A percentile compares a stretch with the other conserved stretches of the same genome.
Evolutionary conservation across 2,888 invertebrate species (phyloP).

Genomic region (Athetis lepigone): DNA sequence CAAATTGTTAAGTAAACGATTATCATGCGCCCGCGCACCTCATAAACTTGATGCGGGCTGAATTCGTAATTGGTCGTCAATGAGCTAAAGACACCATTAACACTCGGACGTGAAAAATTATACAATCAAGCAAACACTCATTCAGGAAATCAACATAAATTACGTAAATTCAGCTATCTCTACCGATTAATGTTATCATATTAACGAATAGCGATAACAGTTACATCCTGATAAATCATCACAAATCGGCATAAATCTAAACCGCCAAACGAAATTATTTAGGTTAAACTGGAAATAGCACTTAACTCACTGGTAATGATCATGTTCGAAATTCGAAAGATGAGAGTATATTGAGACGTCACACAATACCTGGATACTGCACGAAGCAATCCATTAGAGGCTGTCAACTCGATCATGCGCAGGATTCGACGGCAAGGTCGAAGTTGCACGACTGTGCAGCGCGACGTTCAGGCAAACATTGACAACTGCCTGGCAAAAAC

Average conservation of each 20-base stretch:
- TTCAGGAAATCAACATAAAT: slow-evolving; percentile 24
- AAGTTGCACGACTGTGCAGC: slow-evolving; percentile 77
- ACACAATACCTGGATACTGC: slow-evolving; percentile 78
- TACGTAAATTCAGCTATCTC: slow-evolving; percentile 17
- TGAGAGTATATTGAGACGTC: slow-evolving; percentile 39
- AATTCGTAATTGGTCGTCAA: slow-evolving; percentile 50
- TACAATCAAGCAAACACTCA: slow-evolving; percentile 13
- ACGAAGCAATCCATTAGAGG: slow-evolving; percentile 82
- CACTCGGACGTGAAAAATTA: slow-evolving; percentile 35
- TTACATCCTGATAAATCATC: slow-evolving; percentile 21
- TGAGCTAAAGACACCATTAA: slow-evolving; percentile 51
- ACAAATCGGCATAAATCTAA: slow-evolving; percentile 21
- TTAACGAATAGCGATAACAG: slow-evolving; percentile 45
- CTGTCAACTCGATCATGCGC: slow-evolving; percentile 82
- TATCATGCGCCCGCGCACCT: slow-evolving; percentile 65
- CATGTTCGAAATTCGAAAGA: slow-evolving; percentile 18
- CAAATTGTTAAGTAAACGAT: slow-evolving; percentile 78
- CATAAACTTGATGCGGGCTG: slow-evolving; percentile 44
- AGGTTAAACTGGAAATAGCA: not conserved
- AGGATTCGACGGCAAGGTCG: slow-evolving; percentile 85
- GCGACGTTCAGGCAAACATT: slow-evolving; percentile 64
- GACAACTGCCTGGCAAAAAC: slow-evolving; percentile 56
- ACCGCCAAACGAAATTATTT: not conserved
- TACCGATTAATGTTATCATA: slow-evolving; percentile 30
- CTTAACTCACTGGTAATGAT: slow-evolving; percentile 23